These are phyloP conservation scores for Aelia acuminata DNA, from an alignment of 2,888 invertebrate species.

Conservation along the genomic window DNA sequence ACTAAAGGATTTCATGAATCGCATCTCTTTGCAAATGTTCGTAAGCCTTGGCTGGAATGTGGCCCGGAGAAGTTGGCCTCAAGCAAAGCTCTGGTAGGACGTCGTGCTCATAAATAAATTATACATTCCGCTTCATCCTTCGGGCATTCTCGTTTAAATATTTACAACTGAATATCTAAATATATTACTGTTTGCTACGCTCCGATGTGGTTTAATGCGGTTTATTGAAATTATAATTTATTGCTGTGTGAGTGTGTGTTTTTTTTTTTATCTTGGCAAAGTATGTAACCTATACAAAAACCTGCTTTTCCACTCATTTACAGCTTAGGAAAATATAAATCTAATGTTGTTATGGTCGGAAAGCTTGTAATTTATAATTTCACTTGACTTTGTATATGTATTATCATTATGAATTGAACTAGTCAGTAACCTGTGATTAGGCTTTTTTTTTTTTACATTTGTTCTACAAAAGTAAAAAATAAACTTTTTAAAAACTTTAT, in stretches of 20 bases:
- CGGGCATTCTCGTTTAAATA: conserved; percentile 37
- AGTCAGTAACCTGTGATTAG: no score
- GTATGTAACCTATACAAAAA: background rate
- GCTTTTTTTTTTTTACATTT: no score
- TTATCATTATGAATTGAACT: no score
- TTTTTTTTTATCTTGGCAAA: background rate
- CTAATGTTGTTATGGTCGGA: no score
- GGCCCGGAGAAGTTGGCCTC: background rate
- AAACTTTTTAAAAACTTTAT: no score
- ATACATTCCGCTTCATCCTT: conserved; percentile 34
- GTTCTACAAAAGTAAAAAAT: no score
- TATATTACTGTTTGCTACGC: conserved; percentile 14
- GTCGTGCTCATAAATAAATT: conserved; percentile 27
- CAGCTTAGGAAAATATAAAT: no score
- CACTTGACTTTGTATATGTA: no score
- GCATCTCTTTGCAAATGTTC: background rate
- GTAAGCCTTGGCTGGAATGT: background rate
- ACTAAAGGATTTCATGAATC: background rate
- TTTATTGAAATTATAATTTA: background rate
- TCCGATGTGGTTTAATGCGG: background rate
- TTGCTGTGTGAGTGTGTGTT: no score
- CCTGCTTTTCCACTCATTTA: no score
- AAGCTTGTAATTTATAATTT: no score
- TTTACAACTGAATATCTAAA: conserved; percentile 33
- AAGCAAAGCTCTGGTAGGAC: background rate